These are phyloP conservation scores for Pyrocoelia pectoralis DNA, from an alignment of 2,888 invertebrate species.

Conservation along the genomic window DNA sequence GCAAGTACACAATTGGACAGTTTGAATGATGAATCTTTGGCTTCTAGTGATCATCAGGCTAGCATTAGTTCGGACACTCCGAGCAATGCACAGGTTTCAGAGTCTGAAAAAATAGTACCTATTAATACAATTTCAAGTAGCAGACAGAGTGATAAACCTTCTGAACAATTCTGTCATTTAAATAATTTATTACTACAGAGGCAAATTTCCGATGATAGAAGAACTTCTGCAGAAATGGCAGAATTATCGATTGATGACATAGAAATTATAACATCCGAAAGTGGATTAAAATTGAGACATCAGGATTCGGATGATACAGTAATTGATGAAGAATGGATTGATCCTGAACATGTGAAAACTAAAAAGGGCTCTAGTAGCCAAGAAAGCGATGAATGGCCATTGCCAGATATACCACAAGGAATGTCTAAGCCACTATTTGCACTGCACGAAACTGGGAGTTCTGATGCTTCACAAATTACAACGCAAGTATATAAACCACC, in stretches of 20 bases:
- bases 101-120: slow-evolving; percentile 54
- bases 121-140: slow-evolving; percentile 41
- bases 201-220: slow-evolving; percentile 80
- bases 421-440: slow-evolving; percentile 53
- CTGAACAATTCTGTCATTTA: slow-evolving; percentile 52
- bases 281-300: slow-evolving; percentile 55
- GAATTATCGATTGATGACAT: slow-evolving; percentile 79
- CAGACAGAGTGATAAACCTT: slow-evolving; percentile 44
- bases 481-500: slow-evolving; percentile 58
- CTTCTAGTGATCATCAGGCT: slow-evolving; percentile 85
- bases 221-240: slow-evolving; percentile 86
- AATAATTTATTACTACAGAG: slow-evolving; percentile 55
- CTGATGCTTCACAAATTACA: slow-evolving; percentile 58
- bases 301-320: slow-evolving; percentile 61
- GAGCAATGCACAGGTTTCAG: slow-evolving; percentile 73
- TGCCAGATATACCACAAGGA: slow-evolving; percentile 71
- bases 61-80: slow-evolving; percentile 87
- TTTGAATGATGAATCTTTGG: slow-evolving; percentile 82
- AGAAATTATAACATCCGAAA: slow-evolving; percentile 59
- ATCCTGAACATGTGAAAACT: slow-evolving; percentile 47
- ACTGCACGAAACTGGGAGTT: slow-evolving; percentile 58
- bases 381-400: slow-evolving; percentile 76
- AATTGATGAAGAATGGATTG: slow-evolving; percentile 59
- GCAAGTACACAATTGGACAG: slow-evolving; percentile 85
- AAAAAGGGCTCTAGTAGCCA: slow-evolving; percentile 65